These are phyloP conservation scores for Mionectes macconnelli DNA, from an alignment of 2,113 vertebrate genomes.

Conservation along the genomic window DNA sequence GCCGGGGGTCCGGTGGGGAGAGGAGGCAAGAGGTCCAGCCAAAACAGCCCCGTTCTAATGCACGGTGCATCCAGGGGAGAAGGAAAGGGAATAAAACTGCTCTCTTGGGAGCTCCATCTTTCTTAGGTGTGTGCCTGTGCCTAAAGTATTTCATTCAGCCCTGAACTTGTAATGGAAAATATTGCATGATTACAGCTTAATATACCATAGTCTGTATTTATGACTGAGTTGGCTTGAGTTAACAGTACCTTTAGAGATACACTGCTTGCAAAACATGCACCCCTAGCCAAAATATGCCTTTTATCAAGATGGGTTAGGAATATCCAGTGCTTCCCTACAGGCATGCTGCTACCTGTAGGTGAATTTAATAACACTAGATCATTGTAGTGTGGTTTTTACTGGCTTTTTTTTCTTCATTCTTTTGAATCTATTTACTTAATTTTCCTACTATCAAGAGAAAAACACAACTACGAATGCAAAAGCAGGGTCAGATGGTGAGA, in stretches of 20 bases:
- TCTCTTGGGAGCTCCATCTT: neutral
- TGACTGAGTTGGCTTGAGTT: slow-evolving; percentile 38
- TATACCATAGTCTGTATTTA: neutral
- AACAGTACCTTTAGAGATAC: slow-evolving; percentile 30
- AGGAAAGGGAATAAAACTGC: neutral
- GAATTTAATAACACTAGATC: slow-evolving; percentile 34
- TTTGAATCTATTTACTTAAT: slow-evolving; percentile 17
- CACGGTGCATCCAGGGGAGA: neutral
- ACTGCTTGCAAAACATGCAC: slow-evolving; percentile 38
- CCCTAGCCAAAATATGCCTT: slow-evolving; percentile 45
- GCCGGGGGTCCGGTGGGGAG: neutral
- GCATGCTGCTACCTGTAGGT: slow-evolving; percentile 34
- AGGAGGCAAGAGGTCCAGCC: neutral
- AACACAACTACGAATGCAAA: neutral
- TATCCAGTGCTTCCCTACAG: slow-evolving; percentile 41
- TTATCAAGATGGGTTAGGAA: slow-evolving; percentile 53
- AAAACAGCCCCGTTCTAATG: fast-evolving
- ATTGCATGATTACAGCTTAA: neutral
- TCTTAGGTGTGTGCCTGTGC: neutral
- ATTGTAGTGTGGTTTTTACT: neutral
- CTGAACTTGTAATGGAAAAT: slow-evolving; percentile 29
- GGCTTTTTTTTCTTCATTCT: slow-evolving; percentile 9
- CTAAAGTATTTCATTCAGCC: neutral
- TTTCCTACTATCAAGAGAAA: slow-evolving; percentile 2
- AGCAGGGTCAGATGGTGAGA: neutral